These are phyloP conservation scores for Achlya flavicornis DNA, from an alignment of 2,888 invertebrate genomes.

Conservation along the genomic window DNA sequence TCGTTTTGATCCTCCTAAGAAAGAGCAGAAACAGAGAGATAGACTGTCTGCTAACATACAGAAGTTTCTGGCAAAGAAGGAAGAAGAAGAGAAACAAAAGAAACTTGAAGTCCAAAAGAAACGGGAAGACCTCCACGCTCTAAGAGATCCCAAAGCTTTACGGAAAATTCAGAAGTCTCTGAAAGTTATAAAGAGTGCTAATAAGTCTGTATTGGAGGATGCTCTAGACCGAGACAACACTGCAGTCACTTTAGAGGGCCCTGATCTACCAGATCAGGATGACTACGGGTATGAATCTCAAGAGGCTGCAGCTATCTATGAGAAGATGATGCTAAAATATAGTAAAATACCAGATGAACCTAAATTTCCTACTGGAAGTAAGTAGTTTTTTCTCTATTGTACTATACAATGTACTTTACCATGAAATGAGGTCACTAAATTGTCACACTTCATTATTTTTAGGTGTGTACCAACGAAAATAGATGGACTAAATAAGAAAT, in stretches of 20 bases:
- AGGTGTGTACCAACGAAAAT: not conserved
- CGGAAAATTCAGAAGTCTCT: constrained; percentile 91
- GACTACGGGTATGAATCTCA: constrained; percentile 96
- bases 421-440: constrained; percentile 2
- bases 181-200: constrained; percentile 94
- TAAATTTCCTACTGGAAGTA: constrained; percentile 84
- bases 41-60: constrained; percentile 90
- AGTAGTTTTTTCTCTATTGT: constrained; percentile 30
- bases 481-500: no score
- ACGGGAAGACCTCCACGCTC: constrained; percentile 85
- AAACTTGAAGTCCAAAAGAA: constrained; percentile 85
- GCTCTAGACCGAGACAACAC: constrained; percentile 90
- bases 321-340: constrained; percentile 93
- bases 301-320: constrained; percentile 91
- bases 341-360: constrained; percentile 89
- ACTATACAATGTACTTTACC: not conserved
- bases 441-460: constrained; percentile 1
- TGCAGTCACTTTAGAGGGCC: constrained; percentile 88
- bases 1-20: constrained; percentile 92
- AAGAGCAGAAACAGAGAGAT: constrained; percentile 87
- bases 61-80: constrained; percentile 92
- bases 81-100: constrained; percentile 89
- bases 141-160: constrained; percentile 89
- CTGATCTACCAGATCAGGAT: constrained; percentile 93
- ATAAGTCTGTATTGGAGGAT: constrained; percentile 93